A percentile compares a stretch with the other conserved stretches of the same genome.
Conservation (phyloP, 2,888 invertebrate species). For the Microctonus aethiopoides region DNA sequence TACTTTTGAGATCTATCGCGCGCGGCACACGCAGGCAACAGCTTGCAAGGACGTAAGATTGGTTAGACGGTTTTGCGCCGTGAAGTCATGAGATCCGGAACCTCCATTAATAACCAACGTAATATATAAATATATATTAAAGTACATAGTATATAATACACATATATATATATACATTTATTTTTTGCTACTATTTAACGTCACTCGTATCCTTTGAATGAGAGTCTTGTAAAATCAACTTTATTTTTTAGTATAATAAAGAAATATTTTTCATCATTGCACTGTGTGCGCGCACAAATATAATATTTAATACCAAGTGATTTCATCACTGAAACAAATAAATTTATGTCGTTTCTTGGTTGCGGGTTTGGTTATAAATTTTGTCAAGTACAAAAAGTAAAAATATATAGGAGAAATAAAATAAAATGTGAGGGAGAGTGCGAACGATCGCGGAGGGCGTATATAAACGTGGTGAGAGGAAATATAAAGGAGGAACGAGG, state of each 20-base stretch:
- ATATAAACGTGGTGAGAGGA: slow-evolving; percentile 10
- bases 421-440: slow-evolving; percentile 19
- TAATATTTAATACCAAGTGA: not conserved
- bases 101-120: slow-evolving; percentile 48
- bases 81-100: slow-evolving; percentile 39
- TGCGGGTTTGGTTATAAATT: slow-evolving; percentile 32
- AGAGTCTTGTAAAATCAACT: not conserved
- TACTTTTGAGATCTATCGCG: slow-evolving; percentile 42
- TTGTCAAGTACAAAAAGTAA: slow-evolving; percentile 27
- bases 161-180: not conserved
- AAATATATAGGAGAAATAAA: slow-evolving; percentile 15
- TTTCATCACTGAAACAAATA: slow-evolving; percentile 24
- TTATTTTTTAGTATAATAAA: not conserved
- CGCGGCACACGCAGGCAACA: slow-evolving; percentile 34
- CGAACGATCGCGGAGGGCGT: slow-evolving; percentile 17
- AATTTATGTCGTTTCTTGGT: slow-evolving; percentile 30
- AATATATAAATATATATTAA: slow-evolving; percentile 31
- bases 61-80: slow-evolving; percentile 42
- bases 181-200: slow-evolving; percentile 37
- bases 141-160: no score
- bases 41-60: slow-evolving; percentile 47
- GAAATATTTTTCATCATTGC: not conserved
- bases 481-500: slow-evolving; percentile 7
- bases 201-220: slow-evolving; percentile 24
- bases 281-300: not conserved